These are phyloP conservation scores for Acronicta leporina DNA, from an alignment of 2,888 invertebrate genomes.

Conservation along the genomic window DNA sequence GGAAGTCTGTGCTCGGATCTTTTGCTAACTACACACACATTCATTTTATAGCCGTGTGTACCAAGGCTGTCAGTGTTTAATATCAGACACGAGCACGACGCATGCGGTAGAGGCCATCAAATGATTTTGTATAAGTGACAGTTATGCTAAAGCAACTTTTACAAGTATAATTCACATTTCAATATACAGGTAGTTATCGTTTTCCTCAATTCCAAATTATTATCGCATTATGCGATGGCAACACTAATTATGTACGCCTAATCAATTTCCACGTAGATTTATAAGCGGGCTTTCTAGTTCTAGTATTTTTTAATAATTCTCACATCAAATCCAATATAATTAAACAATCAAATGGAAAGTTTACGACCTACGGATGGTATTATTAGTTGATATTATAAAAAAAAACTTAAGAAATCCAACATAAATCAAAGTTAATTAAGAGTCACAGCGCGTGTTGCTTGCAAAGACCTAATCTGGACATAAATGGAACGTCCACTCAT, in stretches of 20 bases:
- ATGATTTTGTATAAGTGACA: conserved; percentile 31
- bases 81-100: too few species aligned
- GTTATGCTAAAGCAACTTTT: neutral
- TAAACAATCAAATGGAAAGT: conserved; percentile 49
- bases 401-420: conserved; percentile 37
- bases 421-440: conserved; percentile 54
- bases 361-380: conserved; percentile 39
- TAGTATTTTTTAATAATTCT: conserved; percentile 31
- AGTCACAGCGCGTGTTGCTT: conserved; percentile 54
- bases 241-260: conserved; percentile 37
- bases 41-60: too few species aligned
- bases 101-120: too few species aligned
- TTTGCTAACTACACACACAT: too few species aligned
- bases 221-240: conserved; percentile 34
- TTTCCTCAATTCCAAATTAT: conserved; percentile 39
- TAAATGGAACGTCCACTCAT: conserved; percentile 61
- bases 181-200: conserved; percentile 15
- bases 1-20: too few species aligned
- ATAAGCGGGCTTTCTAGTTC: conserved; percentile 41
- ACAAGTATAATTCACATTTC: conserved; percentile 4
- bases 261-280: conserved; percentile 44
- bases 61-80: too few species aligned
- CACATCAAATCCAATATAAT: conserved; percentile 28
- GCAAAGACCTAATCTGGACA: conserved; percentile 58
- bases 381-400: conserved; percentile 41